Base-by-base conservation (phyloP, 2,113 vertebrate species). In the Phasianus colchicus region DNA sequence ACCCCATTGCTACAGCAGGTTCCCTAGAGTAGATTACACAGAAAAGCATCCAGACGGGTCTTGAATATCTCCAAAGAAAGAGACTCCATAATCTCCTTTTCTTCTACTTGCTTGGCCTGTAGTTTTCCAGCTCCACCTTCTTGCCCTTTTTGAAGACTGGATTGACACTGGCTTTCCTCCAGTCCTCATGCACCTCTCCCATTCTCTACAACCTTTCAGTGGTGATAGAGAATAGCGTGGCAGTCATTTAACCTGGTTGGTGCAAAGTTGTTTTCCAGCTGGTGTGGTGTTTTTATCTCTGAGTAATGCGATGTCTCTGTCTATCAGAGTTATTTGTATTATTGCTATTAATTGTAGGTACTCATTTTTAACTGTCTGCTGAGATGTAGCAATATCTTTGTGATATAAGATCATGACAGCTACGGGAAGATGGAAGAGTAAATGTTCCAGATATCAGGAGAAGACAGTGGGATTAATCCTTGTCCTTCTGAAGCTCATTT, bases 351-450 rank as follows among this genome's bases (percentile, higher is more conserved):
- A 65, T n/a, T 57, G 36, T n/a, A 65, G 19, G 10, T 47, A 67
- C 32, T 32, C 10, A 9, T 57, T 52, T 69, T 86, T 61, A 65
- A 47, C 29, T 73, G 4, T 52, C 29, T 79, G 34, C 40, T 61
- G 54, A 43, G 47, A 32, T 30, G 45, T 36, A 0, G 0, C 11
- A 25, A 64, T 58, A 42, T 27, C 16, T 20, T 47, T 10, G 12
- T 10, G 63, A 4, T 6, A 3, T 66, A 24, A 69, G 36, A 45
- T 65, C 4, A 4, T 30, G 54, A 43, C 43, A 83, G 13, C n/a
- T 69, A 30, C n/a, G 48, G 27, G 69, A 76, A 72, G 5, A 19
- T 65, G 69, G 32, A 73, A 20, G 20, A 86, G 48, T 77, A 89
- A 87, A 81, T 1, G 54, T 75, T 29, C 13, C 9, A 57, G 9